Evolutionary conservation across 1,140 invertebrate genomes (phyloP), one percentile per base, ranked within the genome.

Genomic region (Penaeus japonicus): DNA sequence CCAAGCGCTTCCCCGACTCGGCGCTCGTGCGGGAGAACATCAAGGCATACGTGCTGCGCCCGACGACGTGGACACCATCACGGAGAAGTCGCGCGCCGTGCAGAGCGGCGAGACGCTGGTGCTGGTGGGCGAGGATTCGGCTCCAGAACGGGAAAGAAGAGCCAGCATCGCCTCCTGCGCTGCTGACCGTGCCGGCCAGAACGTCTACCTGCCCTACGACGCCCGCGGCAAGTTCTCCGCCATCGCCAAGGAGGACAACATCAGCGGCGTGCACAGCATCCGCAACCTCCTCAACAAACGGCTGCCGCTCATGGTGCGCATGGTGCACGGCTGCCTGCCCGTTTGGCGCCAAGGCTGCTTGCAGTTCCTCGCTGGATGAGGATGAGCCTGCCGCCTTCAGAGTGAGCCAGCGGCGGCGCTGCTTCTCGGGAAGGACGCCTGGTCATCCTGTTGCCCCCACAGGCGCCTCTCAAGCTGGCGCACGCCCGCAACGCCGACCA

Each of bases 191-290:
- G 96, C 95, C 91, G 96, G 97, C 32, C 96, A 97, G 91, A 96
- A 94, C 91, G 94, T 98, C 4, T 95, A 97, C 91, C 93, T 98
- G 81, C 95, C 95, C 75, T 94, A 97, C 92, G 97, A 98, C 90
- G 96, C 97, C 92, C 95, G 96, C 91, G 97, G 96, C 12, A 95
- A 96, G 91, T 98, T 98, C 93, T 98, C 97, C 91, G 96, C 96
- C 1, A 94, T 98, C 32, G 97, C 97, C 53, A 95, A 96, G 91
- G 96, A 97, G 92, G 96, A 97, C 91, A 98, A 97, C 92, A 98
- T 98, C 89, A 96, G 96, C 92, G 91, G 91, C 32, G 93, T 94
- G 7, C 93, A 94, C 88, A 92, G 90, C 55, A 93, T 94, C 55
- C 95, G 96, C 91, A 97, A 97, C 91, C 94, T 99, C 80, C 93